phyloP scores from a whole-genome alignment of 2,797 vertebrate species.

The Dendrocincla tyrannina region DNA sequence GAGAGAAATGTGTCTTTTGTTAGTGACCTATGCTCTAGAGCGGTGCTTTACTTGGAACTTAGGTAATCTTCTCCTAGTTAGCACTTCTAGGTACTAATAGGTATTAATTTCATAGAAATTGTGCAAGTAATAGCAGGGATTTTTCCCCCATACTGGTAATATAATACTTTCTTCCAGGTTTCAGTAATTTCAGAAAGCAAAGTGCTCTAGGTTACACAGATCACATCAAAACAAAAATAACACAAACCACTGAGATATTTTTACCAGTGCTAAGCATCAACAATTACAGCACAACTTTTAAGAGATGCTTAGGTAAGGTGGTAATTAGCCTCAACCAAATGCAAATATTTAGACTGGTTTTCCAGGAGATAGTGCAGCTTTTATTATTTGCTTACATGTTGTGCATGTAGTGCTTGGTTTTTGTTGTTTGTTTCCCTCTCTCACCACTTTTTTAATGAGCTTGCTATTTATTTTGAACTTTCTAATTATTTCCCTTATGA shows the following conservation, averaged over 20 bases:
- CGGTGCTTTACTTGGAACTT: not conserved
- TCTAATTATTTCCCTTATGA: not conserved
- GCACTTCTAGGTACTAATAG: not conserved
- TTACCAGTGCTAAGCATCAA: not conserved
- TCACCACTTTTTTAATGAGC: not conserved
- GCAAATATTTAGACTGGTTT: not conserved
- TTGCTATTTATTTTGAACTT: constrained; percentile 32
- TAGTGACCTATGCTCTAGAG: not conserved
- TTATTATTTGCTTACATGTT: not conserved
- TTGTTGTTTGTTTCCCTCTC: not conserved
- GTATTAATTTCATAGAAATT: not conserved
- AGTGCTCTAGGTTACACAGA: not conserved
- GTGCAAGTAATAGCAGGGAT: not conserved
- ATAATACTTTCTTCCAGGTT: not conserved
- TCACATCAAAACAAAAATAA: not conserved
- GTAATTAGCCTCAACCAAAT: not conserved
- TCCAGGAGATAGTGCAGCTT: not conserved
- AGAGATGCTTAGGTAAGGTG: not conserved
- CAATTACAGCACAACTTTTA: not conserved
- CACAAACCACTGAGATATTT: not conserved
- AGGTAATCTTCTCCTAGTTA: not conserved
- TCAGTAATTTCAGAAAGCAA: not conserved
- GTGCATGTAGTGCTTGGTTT: not conserved
- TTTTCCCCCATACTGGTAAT: not conserved
- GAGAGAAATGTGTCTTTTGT: not conserved